Evolutionary conservation across 35 echinoderm and acorn worm genomes (phyloP), one percentile per base, ranked within the genome.

Genomic region (Hemicentrotus pulcherrimus): DNA sequence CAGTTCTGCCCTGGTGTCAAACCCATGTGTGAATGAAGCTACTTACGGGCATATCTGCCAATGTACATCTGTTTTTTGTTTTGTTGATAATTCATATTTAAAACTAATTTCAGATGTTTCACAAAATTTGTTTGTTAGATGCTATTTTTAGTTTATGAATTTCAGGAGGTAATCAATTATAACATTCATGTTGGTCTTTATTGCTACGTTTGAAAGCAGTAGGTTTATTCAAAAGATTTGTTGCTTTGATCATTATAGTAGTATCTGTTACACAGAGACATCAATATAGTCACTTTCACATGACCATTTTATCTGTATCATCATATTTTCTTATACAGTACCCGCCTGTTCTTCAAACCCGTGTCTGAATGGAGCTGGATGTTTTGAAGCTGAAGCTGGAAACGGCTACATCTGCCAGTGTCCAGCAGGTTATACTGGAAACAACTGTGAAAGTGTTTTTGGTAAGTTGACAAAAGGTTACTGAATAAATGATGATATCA

Each of bases 381-480:
- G 87, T 35, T 32, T 89, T 4, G 46, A 32, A 41, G 87, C 87
- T 15, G 32, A 0, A 8, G 32, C 32, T 4, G 32, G 87, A 22
- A 89, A 32, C 9, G 46, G 32, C 31, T 89, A 89, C 9, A 24
- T 89, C 14, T 89, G 97, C 86, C 33, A 60, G 32, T 98, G 97
- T 94, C 24, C 28, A 0, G 16, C 45, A 6, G 59, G 95, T 7
- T 98, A 96, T 86, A 96, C 96, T 24, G 97, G 97, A 46, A 94
- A 55, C 24, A 86, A 86, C 94, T 97, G 97, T 93, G 96, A 92
- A 22, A 85, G 0, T 1, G 15, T 58, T 15, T 5, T 41, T 41
- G 35, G 90, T 91, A 45, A 7, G 90, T 35, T 91, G 22, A 86
- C 28, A 31, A 55, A 85, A 30, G 15, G 15, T 30, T 85, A 93